Evolutionary conservation across 2,113 vertebrate species (phyloP).

Genomic region (Cercopithecus mona): DNA sequence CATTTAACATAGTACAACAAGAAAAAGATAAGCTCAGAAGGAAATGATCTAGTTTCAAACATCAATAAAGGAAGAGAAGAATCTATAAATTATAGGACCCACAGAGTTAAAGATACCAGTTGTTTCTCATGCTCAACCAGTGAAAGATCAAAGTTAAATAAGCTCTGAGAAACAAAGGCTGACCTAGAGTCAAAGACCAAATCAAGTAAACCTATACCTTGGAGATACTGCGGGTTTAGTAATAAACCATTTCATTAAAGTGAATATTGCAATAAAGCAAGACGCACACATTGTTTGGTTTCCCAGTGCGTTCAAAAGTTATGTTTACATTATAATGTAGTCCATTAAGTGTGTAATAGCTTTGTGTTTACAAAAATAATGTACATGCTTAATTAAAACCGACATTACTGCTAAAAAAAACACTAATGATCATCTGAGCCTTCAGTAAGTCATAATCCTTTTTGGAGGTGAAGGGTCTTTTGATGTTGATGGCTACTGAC

Average conservation of each 20-base stretch:
- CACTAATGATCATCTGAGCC: neutral
- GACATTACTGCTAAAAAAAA: neutral
- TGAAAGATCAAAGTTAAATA: neutral
- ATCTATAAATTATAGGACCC: neutral
- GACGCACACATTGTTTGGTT: neutral
- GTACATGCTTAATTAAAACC: neutral
- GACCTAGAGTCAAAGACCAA: neutral
- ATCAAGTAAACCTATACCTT: neutral
- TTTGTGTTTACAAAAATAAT: neutral
- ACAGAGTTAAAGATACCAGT: neutral
- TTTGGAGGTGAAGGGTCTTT: neutral
- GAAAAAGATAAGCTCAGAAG: neutral
- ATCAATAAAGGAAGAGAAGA: neutral
- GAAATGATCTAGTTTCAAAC: neutral
- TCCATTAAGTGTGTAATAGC: neutral
- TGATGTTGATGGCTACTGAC: neutral
- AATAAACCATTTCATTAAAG: neutral
- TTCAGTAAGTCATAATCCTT: neutral
- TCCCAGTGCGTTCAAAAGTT: neutral
- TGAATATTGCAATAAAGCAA: neutral
- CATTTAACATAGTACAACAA: neutral
- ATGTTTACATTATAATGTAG: neutral
- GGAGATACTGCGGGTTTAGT: neutral
- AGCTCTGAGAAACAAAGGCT: neutral
- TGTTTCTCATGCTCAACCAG: neutral